Evolutionary conservation across 2,888 invertebrate species (phyloP), one percentile per base, ranked within the genome.

Genomic region (Geophilus truncorum): DNA sequence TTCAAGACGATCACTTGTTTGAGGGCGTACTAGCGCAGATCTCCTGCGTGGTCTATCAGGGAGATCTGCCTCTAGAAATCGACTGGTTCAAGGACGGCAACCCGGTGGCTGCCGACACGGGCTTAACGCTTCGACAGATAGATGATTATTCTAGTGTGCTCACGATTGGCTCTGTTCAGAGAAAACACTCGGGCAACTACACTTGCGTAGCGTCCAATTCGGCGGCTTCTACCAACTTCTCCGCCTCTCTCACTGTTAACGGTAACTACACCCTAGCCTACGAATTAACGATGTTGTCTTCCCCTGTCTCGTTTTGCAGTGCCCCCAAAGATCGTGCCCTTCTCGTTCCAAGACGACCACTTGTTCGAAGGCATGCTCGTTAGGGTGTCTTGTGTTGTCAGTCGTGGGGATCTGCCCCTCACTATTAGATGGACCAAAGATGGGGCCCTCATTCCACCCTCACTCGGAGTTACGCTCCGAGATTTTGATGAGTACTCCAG

Each of bases 371-470:
- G 81, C 78, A 81, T 78, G 78, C 81, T 81, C 78, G 81, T 81
- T 57, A 79, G 81, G 28, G 81, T 81, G 75, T 81, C 81, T 79
- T 81, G 81, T 78, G 77, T 81, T 78, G 80, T 81, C 32, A 81
- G 81, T 80, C 80, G 81, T 78, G 81, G 87, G 10, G 87, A 87
- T 83, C 84, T 85, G 76, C 87, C 87, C 34, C 84, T 87, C 62
- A 84, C 83, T 70, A 85, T 87, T 76, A 82, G 83, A 51, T 87
- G 87, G 87, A 84, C 84, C 57, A 86, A 86, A 82, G 86, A 87
- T 83, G 86, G 85, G 5, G 81, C 84, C 21, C 83, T 83, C 9
- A 85, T 87, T 75, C 85, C 85, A 1, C 84, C 84, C 78, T 40
- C 77, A 34, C 62, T 77, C 78, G 81, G 82, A 79, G 70, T 82